phyloP scores from a whole-genome alignment of 2,113 vertebrate genomes.

The Alligator mississippiensis region DNA sequence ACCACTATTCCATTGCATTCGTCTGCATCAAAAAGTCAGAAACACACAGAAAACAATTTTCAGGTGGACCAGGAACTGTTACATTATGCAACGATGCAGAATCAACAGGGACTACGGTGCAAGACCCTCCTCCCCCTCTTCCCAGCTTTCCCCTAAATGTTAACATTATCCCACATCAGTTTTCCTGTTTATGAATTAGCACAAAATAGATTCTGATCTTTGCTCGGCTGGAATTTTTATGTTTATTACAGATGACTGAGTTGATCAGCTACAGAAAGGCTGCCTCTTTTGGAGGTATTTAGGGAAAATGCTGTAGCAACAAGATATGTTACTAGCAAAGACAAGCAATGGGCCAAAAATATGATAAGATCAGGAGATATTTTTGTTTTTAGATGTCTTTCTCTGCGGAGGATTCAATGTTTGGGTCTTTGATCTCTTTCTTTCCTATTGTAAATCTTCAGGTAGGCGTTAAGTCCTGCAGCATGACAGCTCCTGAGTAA shows the following conservation, averaged over 20 bases:
- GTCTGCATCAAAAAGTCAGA: neutral
- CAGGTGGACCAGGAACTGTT: neutral
- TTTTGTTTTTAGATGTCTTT: neutral
- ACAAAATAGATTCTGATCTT: neutral
- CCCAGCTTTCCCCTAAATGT: neutral
- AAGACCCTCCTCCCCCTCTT: neutral
- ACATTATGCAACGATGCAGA: neutral
- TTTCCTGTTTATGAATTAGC: neutral
- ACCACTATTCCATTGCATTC: neutral
- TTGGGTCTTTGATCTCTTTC: neutral
- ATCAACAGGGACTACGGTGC: neutral
- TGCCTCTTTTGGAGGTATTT: neutral
- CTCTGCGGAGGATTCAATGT: neutral
- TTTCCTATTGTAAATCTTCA: neutral
- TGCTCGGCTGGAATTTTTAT: neutral
- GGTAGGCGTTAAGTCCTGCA: neutral
- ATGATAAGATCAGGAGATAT: neutral
- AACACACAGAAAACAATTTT: neutral
- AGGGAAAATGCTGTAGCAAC: neutral
- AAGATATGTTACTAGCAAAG: neutral
- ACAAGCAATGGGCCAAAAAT: neutral
- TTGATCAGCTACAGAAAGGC: neutral
- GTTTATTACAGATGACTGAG: neutral
- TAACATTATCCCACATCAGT: neutral
- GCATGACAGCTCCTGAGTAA: too few relatives aligned